Evolutionary conservation across 1,140 invertebrate species (phyloP).

Genomic region (Cydia fagiglandana): DNA sequence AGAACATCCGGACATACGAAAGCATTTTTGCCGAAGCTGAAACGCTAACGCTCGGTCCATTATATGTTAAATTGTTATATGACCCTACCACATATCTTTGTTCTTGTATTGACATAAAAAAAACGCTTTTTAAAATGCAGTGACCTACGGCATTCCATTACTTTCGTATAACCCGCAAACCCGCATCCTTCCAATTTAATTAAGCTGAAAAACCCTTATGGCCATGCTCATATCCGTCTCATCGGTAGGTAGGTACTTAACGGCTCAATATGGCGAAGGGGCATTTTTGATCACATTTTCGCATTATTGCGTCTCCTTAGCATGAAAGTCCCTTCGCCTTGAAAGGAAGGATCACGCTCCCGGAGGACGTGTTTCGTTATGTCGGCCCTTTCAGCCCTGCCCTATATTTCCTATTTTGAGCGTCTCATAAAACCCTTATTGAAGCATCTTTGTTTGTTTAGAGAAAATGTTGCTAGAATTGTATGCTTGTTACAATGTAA

Average conservation of each 20-base stretch:
- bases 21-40: too few species aligned
- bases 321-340: conserved; percentile 14
- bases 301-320: conserved; percentile 29
- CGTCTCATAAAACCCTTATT: conserved; percentile 13
- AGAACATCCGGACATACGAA: too few species aligned
- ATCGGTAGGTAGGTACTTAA: conserved; percentile 17
- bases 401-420: conserved; percentile 23
- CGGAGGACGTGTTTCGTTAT: conserved; percentile 26
- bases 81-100: too few species aligned
- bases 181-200: not conserved
- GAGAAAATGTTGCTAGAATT: not conserved
- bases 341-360: conserved; percentile 26
- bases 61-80: too few species aligned
- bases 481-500: not conserved
- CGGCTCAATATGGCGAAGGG: conserved; percentile 19
- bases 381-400: conserved; percentile 23
- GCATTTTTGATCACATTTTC: conserved; percentile 31
- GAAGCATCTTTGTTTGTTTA: conserved; percentile 15
- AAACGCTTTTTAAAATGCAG: too few species aligned
- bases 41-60: too few species aligned
- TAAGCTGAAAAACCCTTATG: not conserved
- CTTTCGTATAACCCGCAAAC: not conserved
- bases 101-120: too few species aligned
- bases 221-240: not conserved
- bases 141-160: not conserved